Evolutionary conservation across 2,113 vertebrate genomes (phyloP), one percentile per base, ranked within the genome.

Genomic region (Melospiza melodia): DNA sequence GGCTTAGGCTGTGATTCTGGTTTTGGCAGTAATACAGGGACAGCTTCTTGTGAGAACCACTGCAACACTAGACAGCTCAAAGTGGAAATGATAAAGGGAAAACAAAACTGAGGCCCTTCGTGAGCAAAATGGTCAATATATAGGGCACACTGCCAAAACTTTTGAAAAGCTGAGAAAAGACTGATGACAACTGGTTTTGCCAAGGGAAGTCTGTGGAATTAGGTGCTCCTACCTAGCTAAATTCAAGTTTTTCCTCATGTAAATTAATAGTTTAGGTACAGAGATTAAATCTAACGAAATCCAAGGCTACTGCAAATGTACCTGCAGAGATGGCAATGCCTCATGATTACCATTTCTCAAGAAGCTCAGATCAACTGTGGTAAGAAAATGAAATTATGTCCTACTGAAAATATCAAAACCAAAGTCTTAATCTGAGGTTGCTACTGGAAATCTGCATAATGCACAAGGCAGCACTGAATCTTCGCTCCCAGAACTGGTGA

Each of bases 321-420:
- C 39, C 54, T 77, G 39, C 41, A 91, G 78, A 65, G 74, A 51
- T 5, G 9, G 41, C 66, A 76, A 65, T 74, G 46, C 31, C 65
- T 78, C 27, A n/a, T 25, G 16, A 80, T 69, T 88, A 77, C 27
- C 20, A 21, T 62, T 88, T 86, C 72, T 90, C 75, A 69, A 81
- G 74, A 37, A 92, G 46, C 61, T 80, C 87, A 78, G 69, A 88
- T 75, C 63, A 93, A 41, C 52, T 78, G 55, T 62, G 63, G 55
- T 79, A 48, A 78, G 43, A 78, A 94, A 93, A 89, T 55, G 31
- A 87, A 95, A 91, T 58, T 6, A 92, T 27, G 52, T 55, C 22
- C 71, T 48, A 54, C 35, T 86, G 69, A 94, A 84, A 95, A 94
- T 63, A 91, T 35, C 84, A 91, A 81, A 49, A 87, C 41, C 67